Evolutionary conservation across 1,140 invertebrate genomes (phyloP).

Genomic region (Ericerus pela): DNA sequence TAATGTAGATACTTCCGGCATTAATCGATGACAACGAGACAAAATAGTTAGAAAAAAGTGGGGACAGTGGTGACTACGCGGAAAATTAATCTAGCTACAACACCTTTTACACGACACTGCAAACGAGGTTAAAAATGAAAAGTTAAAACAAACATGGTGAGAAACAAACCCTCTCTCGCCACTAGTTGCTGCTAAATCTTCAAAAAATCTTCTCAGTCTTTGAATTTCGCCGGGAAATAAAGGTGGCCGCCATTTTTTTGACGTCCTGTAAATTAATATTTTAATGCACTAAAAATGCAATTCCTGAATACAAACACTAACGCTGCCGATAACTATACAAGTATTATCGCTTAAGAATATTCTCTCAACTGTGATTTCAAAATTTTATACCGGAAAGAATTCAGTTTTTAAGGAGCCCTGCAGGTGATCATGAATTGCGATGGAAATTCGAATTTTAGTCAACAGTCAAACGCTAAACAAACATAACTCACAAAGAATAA

Average conservation of each 20-base stretch:
- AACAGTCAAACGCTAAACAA: too few species aligned
- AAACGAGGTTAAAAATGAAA: background rate
- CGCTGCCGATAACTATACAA: too few species aligned
- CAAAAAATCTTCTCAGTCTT: slow-evolving; percentile 53
- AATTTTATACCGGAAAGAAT: too few species aligned
- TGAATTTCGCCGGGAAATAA: slow-evolving; percentile 47
- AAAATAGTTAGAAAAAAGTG: background rate
- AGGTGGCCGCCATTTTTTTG: slow-evolving; percentile 20
- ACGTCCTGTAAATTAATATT: slow-evolving; percentile 17
- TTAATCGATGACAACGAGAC: background rate
- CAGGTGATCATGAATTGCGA: too few species aligned
- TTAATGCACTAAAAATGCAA: too few species aligned
- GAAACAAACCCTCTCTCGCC: slow-evolving; percentile 17
- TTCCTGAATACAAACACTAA: too few species aligned
- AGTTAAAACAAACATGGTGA: background rate
- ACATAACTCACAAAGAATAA: too few species aligned
- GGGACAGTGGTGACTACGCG: background rate
- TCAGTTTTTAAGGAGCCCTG: too few species aligned
- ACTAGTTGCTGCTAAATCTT: slow-evolving; percentile 28
- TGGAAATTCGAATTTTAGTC: too few species aligned
- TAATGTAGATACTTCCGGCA: too few species aligned
- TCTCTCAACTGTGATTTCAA: too few species aligned
- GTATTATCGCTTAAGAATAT: too few species aligned
- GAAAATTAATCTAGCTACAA: background rate
- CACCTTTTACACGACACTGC: background rate